These are phyloP conservation scores for Falco rusticolus DNA, from an alignment of 2,797 vertebrate genomes.

Conservation along the genomic window DNA sequence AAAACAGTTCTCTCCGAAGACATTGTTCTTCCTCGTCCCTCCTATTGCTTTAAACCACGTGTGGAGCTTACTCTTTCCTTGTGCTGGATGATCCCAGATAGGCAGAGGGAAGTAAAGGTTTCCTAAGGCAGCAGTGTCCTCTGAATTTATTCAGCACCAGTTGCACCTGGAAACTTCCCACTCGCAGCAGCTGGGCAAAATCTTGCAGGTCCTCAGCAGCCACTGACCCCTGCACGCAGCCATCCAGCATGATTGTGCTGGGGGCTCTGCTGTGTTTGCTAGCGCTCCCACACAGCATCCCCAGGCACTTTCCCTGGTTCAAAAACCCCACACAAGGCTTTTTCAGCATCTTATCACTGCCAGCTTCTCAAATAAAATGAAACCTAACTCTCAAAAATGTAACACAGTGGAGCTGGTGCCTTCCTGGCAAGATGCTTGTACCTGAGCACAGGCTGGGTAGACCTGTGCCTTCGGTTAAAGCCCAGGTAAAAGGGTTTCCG, in stretches of 20 bases:
- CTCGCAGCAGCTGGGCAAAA: rapidly evolving
- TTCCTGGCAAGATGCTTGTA: neutral
- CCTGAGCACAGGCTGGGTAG: rapidly evolving
- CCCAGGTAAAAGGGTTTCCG: neutral
- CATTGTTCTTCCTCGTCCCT: neutral
- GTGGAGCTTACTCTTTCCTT: neutral
- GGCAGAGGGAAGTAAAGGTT: neutral
- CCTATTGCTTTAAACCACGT: neutral
- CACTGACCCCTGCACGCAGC: neutral
- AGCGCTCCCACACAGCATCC: rapidly evolving
- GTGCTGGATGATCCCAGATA: neutral
- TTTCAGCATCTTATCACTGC: neutral
- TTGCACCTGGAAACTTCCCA: neutral
- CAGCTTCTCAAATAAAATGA: neutral
- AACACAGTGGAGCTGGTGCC: neutral
- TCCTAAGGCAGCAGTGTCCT: neutral
- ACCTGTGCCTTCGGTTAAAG: neutral
- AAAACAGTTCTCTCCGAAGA: neutral
- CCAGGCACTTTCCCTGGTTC: neutral
- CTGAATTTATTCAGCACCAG: neutral
- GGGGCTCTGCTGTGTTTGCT: neutral
- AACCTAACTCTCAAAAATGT: neutral
- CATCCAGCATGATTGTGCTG: rapidly evolving
- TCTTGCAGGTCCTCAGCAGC: neutral
- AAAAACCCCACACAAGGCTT: rapidly evolving